Evolutionary conservation across 1,140 invertebrate genomes (phyloP).

Genomic region (Pararge aegeria): DNA sequence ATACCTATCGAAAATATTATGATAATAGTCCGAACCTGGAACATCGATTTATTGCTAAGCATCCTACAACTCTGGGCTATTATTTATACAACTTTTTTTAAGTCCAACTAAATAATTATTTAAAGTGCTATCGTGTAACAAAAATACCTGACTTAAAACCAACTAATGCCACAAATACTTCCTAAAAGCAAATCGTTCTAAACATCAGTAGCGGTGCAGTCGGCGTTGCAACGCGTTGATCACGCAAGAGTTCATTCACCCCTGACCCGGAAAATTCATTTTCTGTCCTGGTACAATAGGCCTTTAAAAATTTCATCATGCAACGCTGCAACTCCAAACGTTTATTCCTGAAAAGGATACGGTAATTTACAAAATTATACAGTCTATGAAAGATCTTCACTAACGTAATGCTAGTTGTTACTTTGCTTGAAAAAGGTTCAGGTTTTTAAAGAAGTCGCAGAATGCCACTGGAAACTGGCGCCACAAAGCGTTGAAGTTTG

Average conservation of each 20-base stretch:
- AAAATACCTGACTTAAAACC: not conserved
- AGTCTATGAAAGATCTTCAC: no score
- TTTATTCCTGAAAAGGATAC: not conserved
- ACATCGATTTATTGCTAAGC: no score
- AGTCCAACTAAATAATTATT: no score
- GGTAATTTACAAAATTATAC: not conserved
- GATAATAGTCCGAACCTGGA: no score
- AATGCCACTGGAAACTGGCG: no score
- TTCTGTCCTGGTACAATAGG: constrained; percentile 7
- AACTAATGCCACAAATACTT: constrained; percentile 19
- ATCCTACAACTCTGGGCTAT: no score
- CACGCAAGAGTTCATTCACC: constrained; percentile 59
- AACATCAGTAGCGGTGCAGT: constrained; percentile 31
- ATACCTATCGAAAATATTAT: no score
- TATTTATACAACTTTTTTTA: no score
- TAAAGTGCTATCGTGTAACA: not conserved
- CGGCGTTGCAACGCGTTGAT: constrained; percentile 35
- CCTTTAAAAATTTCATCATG: constrained; percentile 6
- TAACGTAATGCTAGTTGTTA: no score
- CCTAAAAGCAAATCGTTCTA: constrained; percentile 27
- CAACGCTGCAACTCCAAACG: not conserved
- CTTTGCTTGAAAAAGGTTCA: no score
- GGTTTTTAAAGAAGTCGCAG: no score
- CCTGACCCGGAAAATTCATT: constrained; percentile 46
- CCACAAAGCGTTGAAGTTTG: no score